phyloP scores from a whole-genome alignment of 2,113 vertebrate genomes.

The Lepus europaeus region DNA sequence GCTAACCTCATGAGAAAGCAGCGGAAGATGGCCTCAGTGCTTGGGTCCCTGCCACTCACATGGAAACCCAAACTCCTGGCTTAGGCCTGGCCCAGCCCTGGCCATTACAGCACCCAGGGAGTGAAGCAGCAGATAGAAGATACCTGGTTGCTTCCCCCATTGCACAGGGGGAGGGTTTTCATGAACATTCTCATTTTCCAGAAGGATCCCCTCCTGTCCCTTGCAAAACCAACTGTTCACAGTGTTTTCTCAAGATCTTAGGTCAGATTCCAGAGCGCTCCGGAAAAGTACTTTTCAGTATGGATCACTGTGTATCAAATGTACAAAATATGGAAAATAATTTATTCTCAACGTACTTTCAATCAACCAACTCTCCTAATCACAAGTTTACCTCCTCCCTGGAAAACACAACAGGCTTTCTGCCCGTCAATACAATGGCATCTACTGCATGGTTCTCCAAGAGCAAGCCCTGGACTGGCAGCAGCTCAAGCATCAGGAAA shows the following conservation, averaged over 20 bases:
- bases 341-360: constrained; percentile 4
- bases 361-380: neutral
- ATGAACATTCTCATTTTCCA: neutral
- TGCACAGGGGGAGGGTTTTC: neutral
- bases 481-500: neutral
- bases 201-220: neutral
- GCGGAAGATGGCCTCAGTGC: no score
- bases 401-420: neutral
- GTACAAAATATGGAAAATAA: neutral
- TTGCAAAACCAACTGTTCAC: neutral
- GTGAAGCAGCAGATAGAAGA: no score
- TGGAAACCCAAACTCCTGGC: no score
- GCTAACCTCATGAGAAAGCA: no score
- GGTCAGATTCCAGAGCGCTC: neutral
- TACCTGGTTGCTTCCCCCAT: neutral
- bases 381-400: neutral
- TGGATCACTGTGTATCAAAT: neutral
- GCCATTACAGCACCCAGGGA: no score
- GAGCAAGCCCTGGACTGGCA: neutral
- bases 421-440: neutral
- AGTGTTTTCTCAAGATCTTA: neutral
- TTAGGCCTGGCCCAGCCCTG: no score
- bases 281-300: neutral
- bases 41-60: no score
- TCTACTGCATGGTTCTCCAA: neutral